phyloP scores from a whole-genome alignment of 2,797 vertebrate genomes.

The Heteromormyrus szaboi region DNA sequence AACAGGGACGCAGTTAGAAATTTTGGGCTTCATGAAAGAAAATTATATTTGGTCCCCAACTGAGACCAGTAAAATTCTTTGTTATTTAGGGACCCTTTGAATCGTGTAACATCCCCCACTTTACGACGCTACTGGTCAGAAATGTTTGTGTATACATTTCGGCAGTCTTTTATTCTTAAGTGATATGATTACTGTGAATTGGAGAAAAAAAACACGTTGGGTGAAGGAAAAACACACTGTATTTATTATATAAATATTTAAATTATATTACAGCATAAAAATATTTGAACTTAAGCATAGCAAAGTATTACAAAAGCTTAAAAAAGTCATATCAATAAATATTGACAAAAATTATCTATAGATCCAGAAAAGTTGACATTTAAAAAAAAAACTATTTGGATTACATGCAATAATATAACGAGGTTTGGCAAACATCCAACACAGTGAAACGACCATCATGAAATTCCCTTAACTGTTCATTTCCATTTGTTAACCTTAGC shows the following conservation, averaged over 20 bases:
- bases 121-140: neutral
- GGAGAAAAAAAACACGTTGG: neutral
- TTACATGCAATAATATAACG: conserved; percentile 58
- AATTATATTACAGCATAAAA: conserved; percentile 73
- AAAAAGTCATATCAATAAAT: conserved; percentile 55
- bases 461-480: neutral
- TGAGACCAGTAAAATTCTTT: neutral
- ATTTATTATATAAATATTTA: conserved; percentile 67
- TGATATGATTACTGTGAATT: neutral
- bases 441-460: conserved; percentile 29
- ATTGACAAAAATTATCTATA: conserved; percentile 56
- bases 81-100: neutral
- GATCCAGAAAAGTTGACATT: conserved; percentile 26
- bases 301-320: conserved; percentile 65
- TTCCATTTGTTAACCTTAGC: neutral
- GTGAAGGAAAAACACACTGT: conserved; percentile 46
- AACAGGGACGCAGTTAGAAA: neutral
- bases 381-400: conserved; percentile 36
- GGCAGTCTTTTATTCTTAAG: neutral
- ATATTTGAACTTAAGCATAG: conserved; percentile 61
- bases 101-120: neutral
- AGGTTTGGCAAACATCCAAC: conserved; percentile 40
- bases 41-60: neutral
- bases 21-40: neutral
- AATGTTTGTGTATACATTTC: neutral